phyloP scores from a whole-genome alignment of 2,888 invertebrate species.

The Xylota sylvarum region DNA sequence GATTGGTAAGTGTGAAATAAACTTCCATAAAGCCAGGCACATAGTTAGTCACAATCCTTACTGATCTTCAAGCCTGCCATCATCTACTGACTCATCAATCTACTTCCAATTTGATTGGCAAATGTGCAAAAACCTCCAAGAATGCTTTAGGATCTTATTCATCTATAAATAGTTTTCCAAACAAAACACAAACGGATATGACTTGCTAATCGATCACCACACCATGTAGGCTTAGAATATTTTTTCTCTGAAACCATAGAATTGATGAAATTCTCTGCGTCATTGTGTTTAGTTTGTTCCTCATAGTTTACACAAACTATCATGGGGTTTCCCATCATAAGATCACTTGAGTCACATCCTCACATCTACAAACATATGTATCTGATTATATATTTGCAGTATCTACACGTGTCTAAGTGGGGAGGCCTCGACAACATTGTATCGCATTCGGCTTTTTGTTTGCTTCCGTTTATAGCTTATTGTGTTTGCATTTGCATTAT shows the following conservation, averaged over 20 bases:
- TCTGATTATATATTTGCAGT: not conserved
- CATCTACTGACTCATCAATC: too few species aligned
- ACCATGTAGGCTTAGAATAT: not conserved
- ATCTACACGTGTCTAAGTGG: not conserved
- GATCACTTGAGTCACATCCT: constrained; percentile 28
- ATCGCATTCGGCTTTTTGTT: not conserved
- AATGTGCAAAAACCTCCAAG: not conserved
- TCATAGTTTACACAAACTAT: not conserved
- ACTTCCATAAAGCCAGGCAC: too few species aligned
- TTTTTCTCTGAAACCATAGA: not conserved
- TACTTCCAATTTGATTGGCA: not conserved
- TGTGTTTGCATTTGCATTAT: not conserved
- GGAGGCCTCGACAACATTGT: not conserved
- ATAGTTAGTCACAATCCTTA: too few species aligned
- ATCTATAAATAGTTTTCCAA: not conserved
- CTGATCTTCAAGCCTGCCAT: too few species aligned
- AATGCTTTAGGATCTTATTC: not conserved
- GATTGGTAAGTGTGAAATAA: too few species aligned
- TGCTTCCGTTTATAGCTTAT: not conserved
- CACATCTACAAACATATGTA: not conserved
- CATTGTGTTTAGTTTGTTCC: constrained; percentile 2
- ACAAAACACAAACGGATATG: not conserved
- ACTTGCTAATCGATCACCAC: constrained; percentile 7
- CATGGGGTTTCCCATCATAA: constrained; percentile 15
- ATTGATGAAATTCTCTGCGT: not conserved